phyloP scores from a whole-genome alignment of 2,113 vertebrate genomes.

The Mugil cephalus region DNA sequence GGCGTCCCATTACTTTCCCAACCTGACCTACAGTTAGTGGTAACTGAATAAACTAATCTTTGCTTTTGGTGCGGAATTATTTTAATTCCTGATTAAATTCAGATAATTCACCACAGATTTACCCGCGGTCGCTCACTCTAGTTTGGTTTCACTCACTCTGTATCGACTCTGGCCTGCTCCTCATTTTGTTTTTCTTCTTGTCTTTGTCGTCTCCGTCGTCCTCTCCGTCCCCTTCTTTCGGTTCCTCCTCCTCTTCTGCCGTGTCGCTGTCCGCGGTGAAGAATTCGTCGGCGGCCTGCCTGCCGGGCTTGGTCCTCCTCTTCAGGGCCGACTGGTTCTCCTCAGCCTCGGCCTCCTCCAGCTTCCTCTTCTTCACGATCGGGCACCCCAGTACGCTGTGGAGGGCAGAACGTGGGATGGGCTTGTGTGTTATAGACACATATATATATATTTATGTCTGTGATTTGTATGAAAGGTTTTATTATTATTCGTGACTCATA shows the following conservation, averaged over 20 bases:
- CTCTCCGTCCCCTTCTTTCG: conserved; percentile 84
- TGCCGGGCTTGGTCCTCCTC: conserved; percentile 89
- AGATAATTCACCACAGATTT: too few relatives aligned
- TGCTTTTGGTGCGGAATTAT: too few relatives aligned
- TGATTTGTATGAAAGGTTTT: too few relatives aligned
- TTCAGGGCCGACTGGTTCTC: conserved; percentile 88
- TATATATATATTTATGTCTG: too few relatives aligned
- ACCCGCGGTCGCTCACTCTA: not conserved
- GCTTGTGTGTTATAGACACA: too few relatives aligned
- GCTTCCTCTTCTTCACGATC: conserved; percentile 95
- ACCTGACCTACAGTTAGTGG: too few relatives aligned
- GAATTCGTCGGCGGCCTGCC: conserved; percentile 89
- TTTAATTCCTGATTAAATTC: too few relatives aligned
- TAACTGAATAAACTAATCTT: too few relatives aligned
- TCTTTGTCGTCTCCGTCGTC: conserved; percentile 68
- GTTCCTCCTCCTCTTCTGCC: conserved; percentile 87
- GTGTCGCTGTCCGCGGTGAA: conserved; percentile 89
- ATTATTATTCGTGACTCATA: conserved; percentile 66
- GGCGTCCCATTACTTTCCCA: too few relatives aligned
- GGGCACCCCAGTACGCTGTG: conserved; percentile 92
- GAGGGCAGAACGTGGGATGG: not conserved
- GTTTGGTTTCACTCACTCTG: conserved; percentile 60
- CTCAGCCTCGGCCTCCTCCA: conserved; percentile 87
- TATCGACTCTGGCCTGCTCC: conserved; percentile 37
- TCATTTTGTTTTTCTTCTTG: conserved; percentile 46